Evolutionary conservation across 1,140 invertebrate species (phyloP), one percentile per base, ranked within the genome.

Genomic region (Drosophila watanabei): DNA sequence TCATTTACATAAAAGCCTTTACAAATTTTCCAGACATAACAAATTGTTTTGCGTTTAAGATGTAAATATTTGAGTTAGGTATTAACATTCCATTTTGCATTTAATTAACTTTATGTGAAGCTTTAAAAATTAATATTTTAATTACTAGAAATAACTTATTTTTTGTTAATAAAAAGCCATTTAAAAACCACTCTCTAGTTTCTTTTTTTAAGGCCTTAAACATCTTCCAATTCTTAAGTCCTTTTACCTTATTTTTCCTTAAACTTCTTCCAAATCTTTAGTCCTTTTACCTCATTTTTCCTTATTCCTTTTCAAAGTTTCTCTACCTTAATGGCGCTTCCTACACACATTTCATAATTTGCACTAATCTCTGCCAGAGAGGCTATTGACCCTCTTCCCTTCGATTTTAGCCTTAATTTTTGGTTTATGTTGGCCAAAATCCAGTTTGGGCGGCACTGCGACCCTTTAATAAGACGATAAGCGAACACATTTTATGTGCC

Each of bases 401-500:
- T 66, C 35, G 16, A 33, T 64, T 59, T 84, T 48, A 49, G 43
- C 63, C 66, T 51, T 59, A 75, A 65, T 83, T 75, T 80, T 63
- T 24, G 45, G 43, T 83, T 84, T 64, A 83, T 83, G 76, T 68
- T 68, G 63, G 46, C 58, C 66, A 14, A 35, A 66, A 79, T 68
- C 73, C 75, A 66, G 76, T 79, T 79, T 46, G 35, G n/a, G 68
- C 63, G 72, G 77, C 64, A 51, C 57, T 11, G 59, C 65, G 20
- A 68, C 78, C 81, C 78, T 88, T 88, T 88, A 88, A 88, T 88
- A 88, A 89, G 68, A 39, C 70, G 84, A 88, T 88, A 88, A 84
- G 80, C 63, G 56, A 80, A 75, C 77, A 75, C 77, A 84, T 83
- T 76, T 88, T 75, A 84, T 64, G 72, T 82, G 77, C 45, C 61